Evolutionary conservation across 1,140 invertebrate genomes (phyloP), one percentile per base, ranked within the genome.

Genomic region (Cyclina sinensis): DNA sequence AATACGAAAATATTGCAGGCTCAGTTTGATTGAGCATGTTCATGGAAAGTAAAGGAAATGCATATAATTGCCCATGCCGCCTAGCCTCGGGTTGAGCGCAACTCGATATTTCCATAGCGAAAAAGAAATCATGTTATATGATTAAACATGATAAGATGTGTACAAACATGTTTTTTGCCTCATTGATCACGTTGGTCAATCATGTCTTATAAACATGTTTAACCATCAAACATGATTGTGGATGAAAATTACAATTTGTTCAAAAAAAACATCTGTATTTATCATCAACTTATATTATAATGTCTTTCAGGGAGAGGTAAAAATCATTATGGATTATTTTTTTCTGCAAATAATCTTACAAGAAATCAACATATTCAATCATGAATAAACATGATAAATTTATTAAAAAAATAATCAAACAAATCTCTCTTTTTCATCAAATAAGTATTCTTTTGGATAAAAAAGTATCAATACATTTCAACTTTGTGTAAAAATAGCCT

Each of bases 241-340:
- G n/a, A n/a, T n/a, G n/a, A n/a, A 73, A 73, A 73, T 73, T 73
- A 35, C 68, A 73, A 73, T 73, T 73, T 73, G 68, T 73, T 73
- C n/a, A n/a, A 73, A 73, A n/a, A 73, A 30, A 73, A 73, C 68
- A 73, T 73, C 32, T 35, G 68, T 73, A 73, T 65, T 65, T 65
- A 11, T 65, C n/a, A n/a, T 65, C 59, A 65, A 65, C 59, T 65
- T 11, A 65, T 65, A 65, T 65, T 65, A 65, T 11, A 65, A 65
- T 65, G 59, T 65, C 59, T 65, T 65, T 65, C 59, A 65, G 59
- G 59, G 59, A 65, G 59, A 65, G 59, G 59, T 65, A 73, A 73
- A 65, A 65, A 12, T 24, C 9, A 12, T 65, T n/a, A 65, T 65
- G 62, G 62, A 65, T 12, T 65, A 24, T 9, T 65, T 65, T 65